Evolutionary conservation across 2,797 vertebrate species (phyloP).

Genomic region (Alfaro cultratus): DNA sequence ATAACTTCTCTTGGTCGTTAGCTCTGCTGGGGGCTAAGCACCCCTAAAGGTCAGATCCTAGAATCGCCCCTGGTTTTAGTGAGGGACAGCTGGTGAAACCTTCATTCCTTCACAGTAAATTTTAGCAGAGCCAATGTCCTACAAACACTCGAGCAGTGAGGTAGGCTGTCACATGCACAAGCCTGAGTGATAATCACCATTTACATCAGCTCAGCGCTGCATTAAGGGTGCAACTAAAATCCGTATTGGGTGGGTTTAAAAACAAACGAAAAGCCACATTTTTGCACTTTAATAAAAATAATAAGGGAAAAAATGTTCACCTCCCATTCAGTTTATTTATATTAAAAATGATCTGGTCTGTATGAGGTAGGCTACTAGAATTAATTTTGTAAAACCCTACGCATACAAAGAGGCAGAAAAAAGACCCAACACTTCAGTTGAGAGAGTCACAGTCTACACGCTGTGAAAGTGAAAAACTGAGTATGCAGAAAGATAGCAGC

Average conservation of each 20-base stretch:
- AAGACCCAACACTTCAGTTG: neutral
- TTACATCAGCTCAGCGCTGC: neutral
- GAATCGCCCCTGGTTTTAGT: too few relatives aligned
- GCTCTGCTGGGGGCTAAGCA: too few relatives aligned
- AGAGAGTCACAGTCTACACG: neutral
- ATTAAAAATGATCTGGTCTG: neutral
- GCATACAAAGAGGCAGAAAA: neutral
- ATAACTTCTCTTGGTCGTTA: too few relatives aligned
- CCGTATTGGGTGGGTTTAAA: neutral
- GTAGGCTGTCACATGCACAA: conserved; percentile 8
- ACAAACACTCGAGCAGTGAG: neutral
- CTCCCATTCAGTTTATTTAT: neutral
- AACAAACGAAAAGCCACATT: neutral
- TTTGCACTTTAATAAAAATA: neutral
- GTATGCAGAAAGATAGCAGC: neutral
- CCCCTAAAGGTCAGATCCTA: too few relatives aligned
- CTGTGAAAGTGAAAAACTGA: neutral
- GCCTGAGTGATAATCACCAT: conserved; percentile 28
- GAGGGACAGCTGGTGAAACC: neutral
- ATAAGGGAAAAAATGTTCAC: neutral
- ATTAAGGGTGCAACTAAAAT: conserved; percentile 5
- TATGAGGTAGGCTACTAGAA: neutral
- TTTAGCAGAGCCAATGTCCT: conserved; percentile 5
- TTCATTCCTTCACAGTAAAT: conserved; percentile 15
- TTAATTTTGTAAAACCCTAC: neutral